Evolutionary conservation across 1,140 invertebrate species (phyloP).

Genomic region (Helicorthomorpha holstii): DNA sequence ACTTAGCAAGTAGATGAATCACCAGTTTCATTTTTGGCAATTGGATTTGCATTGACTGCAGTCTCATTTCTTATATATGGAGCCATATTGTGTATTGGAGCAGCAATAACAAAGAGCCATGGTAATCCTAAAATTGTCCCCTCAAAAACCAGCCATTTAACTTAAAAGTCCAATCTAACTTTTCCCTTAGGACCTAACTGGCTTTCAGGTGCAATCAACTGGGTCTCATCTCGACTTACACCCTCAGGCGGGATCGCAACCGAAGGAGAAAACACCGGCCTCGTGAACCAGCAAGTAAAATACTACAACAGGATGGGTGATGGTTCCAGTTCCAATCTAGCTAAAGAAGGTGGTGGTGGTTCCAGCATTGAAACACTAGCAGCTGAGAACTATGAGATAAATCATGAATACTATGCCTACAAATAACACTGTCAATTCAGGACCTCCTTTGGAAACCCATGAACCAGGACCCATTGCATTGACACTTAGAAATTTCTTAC

Average conservation of each 20-base stretch:
- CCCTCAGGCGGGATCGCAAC: not conserved
- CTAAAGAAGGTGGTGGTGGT: no score
- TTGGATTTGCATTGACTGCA: constrained; percentile 23
- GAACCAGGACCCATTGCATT: no score
- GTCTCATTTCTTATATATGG: constrained; percentile 22
- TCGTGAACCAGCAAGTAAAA: constrained; percentile 19
- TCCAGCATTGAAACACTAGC: no score
- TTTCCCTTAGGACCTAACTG: not conserved
- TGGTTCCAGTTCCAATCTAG: no score
- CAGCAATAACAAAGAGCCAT: constrained; percentile 21
- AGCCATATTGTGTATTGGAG: constrained; percentile 20
- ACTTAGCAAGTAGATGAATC: constrained; percentile 19
- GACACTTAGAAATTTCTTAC: no score
- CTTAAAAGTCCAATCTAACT: not conserved
- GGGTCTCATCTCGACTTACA: not conserved
- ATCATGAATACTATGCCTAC: no score
- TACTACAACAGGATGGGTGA: constrained; percentile 19
- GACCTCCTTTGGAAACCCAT: no score
- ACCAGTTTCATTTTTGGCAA: constrained; percentile 20
- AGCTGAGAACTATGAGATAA: no score
- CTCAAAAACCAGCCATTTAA: not conserved
- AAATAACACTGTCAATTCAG: no score
- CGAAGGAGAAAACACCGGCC: constrained; percentile 16
- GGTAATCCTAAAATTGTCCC: constrained; percentile 16
- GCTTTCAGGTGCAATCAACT: not conserved